Conservation (phyloP, 2,113 vertebrate genomes). For the Egretta garzetta region DNA sequence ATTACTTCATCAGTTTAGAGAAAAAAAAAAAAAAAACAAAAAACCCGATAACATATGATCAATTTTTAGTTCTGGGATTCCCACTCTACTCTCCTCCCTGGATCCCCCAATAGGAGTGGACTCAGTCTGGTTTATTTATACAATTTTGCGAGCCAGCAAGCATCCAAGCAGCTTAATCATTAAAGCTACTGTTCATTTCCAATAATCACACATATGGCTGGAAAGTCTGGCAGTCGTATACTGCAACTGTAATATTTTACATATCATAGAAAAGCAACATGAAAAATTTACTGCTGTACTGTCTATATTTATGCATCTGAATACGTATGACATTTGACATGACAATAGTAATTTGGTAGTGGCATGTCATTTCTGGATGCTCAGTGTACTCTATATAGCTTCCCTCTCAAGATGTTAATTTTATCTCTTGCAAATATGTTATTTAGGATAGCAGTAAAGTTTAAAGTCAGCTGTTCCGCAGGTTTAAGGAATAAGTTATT, state of each 20-base stretch:
- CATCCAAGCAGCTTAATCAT: background rate
- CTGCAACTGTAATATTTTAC: background rate
- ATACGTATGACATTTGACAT: background rate
- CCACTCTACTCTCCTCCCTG: no score
- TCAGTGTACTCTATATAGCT: background rate
- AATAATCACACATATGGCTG: background rate
- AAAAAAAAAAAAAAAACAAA: no score
- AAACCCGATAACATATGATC: no score
- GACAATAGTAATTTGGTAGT: background rate
- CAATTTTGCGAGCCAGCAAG: background rate
- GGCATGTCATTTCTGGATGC: background rate
- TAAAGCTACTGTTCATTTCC: background rate
- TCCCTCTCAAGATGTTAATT: background rate
- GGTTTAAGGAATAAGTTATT: background rate
- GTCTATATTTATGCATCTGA: background rate
- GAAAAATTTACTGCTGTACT: background rate
- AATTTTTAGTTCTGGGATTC: background rate
- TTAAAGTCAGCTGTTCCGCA: background rate
- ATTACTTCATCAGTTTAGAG: background rate
- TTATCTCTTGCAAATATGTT: background rate
- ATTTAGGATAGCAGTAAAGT: background rate
- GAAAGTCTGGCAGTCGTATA: background rate
- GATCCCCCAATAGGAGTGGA: rapidly evolving
- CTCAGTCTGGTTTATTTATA: background rate
- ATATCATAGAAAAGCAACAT: background rate